Evolutionary conservation across 1,140 invertebrate genomes (phyloP).

Genomic region (Trichonephila inaurata): DNA sequence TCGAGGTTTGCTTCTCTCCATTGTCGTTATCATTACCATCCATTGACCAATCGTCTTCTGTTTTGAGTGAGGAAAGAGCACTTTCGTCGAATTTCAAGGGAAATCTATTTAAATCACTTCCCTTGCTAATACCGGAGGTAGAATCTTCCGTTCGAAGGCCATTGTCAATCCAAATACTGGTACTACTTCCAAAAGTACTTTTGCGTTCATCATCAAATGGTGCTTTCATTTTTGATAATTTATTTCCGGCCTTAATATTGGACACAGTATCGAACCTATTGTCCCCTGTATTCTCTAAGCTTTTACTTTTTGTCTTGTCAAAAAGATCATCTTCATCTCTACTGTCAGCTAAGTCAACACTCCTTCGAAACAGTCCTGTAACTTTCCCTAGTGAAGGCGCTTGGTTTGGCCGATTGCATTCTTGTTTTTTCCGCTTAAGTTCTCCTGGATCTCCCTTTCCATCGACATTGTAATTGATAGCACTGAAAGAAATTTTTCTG

Average conservation of each 20-base stretch:
- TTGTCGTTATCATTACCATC: background rate
- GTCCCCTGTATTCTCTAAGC: background rate
- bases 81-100: background rate
- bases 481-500: background rate
- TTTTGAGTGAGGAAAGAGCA: background rate
- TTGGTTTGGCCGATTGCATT: background rate
- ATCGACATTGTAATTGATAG: background rate
- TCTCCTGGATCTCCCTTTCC: background rate
- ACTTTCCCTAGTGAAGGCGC: background rate
- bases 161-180: background rate
- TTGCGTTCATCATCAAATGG: background rate
- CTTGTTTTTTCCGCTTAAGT: background rate
- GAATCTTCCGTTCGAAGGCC: background rate
- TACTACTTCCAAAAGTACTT: background rate
- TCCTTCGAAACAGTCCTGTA: background rate
- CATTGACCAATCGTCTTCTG: background rate
- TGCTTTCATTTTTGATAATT: background rate
- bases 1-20: background rate
- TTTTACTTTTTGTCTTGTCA: background rate
- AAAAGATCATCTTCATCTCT: background rate
- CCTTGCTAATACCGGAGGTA: background rate
- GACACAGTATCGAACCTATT: background rate
- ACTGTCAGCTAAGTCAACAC: background rate
- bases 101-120: background rate
- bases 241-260: background rate